A percentile compares a stretch with the other conserved stretches of the same genome.
phyloP scores from a whole-genome alignment of 2,888 invertebrate species.

The Rosalia funebris region DNA sequence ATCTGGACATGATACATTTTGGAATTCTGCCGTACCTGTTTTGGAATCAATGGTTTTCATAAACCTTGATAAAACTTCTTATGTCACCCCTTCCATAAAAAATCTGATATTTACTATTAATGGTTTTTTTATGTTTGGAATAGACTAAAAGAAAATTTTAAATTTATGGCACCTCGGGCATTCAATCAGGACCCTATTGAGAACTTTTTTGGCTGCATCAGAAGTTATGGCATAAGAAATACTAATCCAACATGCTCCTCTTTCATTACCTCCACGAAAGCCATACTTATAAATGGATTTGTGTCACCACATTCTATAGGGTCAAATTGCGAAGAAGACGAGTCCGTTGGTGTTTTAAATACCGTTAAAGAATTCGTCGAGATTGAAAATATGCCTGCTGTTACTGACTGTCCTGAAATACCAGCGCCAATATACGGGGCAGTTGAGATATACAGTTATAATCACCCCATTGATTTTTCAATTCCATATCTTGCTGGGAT shows the following conservation, averaged over 20 bases:
- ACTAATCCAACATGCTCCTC: slow-evolving; percentile 9
- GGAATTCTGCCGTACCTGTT: too few relatives aligned
- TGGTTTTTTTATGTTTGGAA: slow-evolving; percentile 16
- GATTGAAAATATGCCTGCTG: not conserved
- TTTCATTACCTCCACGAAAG: slow-evolving; percentile 3
- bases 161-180: slow-evolving; percentile 1
- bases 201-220: slow-evolving; percentile 3
- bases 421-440: not conserved
- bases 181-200: slow-evolving; percentile 14
- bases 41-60: slow-evolving; percentile 9
- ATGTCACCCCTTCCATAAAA: not conserved
- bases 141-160: slow-evolving; percentile 1
- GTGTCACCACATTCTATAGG: not conserved
- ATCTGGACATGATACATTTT: too few relatives aligned
- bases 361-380: slow-evolving; percentile 20
- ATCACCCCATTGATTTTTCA: slow-evolving; percentile 7
- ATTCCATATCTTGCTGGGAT: slow-evolving; percentile 7
- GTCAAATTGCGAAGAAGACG: slow-evolving; percentile 10
- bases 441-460: not conserved
- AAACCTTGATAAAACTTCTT: not conserved
- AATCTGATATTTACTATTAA: slow-evolving; percentile 7
- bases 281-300: slow-evolving; percentile 8
- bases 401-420: not conserved
- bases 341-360: slow-evolving; percentile 6
- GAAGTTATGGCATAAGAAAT: slow-evolving; percentile 1